Evolutionary conservation across 2,113 vertebrate species (phyloP), one percentile per base, ranked within the genome.

Genomic region (Irena cyanogastra): DNA sequence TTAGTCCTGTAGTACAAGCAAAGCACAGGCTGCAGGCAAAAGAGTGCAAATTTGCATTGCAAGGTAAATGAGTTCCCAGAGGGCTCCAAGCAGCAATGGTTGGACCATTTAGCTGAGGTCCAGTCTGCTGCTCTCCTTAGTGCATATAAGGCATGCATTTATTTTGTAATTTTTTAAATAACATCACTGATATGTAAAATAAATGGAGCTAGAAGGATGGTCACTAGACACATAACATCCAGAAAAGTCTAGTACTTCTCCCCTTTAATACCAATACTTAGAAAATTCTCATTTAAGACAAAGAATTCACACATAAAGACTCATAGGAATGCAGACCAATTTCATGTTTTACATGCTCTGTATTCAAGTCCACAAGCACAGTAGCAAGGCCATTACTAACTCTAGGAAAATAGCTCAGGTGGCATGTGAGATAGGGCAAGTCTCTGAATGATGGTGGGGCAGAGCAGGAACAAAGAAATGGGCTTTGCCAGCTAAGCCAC

Each of bases 391-490:
- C 30, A 44, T 24, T 50, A 28, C 12, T 64, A 68, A 89, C 30
- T 19, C 23, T 6, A 44, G 45, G 12, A 83, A 88, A 65, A 12
- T 11, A 83, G 13, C 8, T 82, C 41, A 26, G 26, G 59, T 59
- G 26, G 37, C 23, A 42, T 0, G 0, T 11, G 26, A 83, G 64
- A 66, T 1, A 50, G 21, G 12, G 59, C 10, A 65, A 74, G 42
- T 33, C 16, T 24, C 5, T 50, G 30, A 53, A 50, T 1, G 2
- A 7, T 66, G 39, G 6, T 33, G 30, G 14, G 35, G 44, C 20
- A 83, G 68, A 92, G 54, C 21, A 76, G 27, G 27, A 90, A n/a
- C 11, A 57, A 68, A 19, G n/a, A 53, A 77, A 76, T 6, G 6
- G 2, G 19, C 16, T 85, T 83, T 92, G 16, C 19, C 39, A 56